Conservation (phyloP, 2,797 vertebrate genomes). For the Kryptopterus vitreolus region DNA sequence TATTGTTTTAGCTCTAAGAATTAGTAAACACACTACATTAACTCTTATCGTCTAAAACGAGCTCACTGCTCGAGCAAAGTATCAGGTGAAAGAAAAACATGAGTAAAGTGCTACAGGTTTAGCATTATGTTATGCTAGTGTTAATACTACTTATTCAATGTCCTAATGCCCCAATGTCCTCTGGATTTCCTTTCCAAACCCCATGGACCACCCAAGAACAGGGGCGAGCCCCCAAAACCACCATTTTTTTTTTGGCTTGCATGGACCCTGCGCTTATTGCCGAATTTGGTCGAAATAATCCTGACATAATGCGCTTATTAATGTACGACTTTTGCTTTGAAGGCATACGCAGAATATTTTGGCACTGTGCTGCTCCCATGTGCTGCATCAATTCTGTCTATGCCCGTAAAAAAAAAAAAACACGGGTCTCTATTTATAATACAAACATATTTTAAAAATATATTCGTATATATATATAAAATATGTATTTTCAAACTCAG, state of each 20-base stretch:
- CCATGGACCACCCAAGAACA: constrained; percentile 70
- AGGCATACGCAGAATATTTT: constrained; percentile 48
- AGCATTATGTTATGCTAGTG: not conserved
- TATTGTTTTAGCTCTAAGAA: too few species aligned
- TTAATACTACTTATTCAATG: not conserved
- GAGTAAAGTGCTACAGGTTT: not conserved
- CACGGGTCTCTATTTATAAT: too few species aligned
- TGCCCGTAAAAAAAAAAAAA: constrained; percentile 36
- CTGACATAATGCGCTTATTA: constrained; percentile 66
- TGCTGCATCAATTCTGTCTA: constrained; percentile 41
- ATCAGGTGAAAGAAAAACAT: not conserved
- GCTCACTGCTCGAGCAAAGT: not conserved
- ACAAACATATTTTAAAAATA: too few species aligned
- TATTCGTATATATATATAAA: too few species aligned
- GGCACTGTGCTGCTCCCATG: constrained; percentile 52
- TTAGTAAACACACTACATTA: not conserved
- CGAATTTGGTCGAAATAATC: constrained; percentile 64
- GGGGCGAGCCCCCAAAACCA: constrained; percentile 65
- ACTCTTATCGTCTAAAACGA: not conserved
- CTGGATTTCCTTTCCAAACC: constrained; percentile 57
- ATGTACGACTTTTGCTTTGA: constrained; percentile 66
- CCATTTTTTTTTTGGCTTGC: constrained; percentile 68
- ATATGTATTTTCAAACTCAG: too few species aligned
- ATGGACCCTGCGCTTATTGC: constrained; percentile 69
- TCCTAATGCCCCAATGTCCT: not conserved